phyloP scores from a whole-genome alignment of 2,797 vertebrate species.

The Anolis apletophallus region DNA sequence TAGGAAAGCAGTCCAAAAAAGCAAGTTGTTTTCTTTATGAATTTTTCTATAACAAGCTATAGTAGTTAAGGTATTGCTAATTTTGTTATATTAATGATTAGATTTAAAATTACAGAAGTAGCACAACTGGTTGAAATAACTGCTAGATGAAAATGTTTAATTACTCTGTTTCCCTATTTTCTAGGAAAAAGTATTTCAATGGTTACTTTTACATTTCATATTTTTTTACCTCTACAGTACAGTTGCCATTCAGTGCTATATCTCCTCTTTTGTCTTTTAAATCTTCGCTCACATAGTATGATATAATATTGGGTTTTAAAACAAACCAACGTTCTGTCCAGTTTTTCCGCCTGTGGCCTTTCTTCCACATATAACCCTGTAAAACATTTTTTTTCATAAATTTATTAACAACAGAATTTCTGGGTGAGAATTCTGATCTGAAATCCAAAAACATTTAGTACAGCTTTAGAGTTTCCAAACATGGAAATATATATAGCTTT shows the following conservation, averaged over 20 bases:
- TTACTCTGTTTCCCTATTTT: background rate
- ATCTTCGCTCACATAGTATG: conserved; percentile 93
- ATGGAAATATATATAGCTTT: too few relatives aligned
- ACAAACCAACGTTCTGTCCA: conserved; percentile 99
- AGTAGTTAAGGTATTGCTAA: background rate
- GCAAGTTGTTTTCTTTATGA: background rate
- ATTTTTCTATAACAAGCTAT: background rate
- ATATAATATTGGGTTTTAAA: conserved; percentile 88
- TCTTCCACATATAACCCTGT: conserved; percentile 97
- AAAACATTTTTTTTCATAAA: conserved; percentile 52
- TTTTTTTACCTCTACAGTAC: conserved; percentile 88
- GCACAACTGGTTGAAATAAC: background rate
- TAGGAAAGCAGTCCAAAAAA: background rate
- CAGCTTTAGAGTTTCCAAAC: too few relatives aligned
- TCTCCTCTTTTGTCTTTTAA: conserved; percentile 93
- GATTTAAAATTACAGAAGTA: background rate
- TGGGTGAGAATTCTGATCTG: background rate
- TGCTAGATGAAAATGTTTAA: background rate
- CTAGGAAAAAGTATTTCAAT: background rate
- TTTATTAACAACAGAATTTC: background rate
- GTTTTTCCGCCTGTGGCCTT: conserved; percentile 96
- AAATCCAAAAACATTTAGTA: background rate
- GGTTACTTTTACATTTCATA: background rate
- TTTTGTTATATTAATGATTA: background rate
- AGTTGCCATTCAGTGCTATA: conserved; percentile 88